Evolutionary conservation across 1,140 invertebrate species (phyloP), one percentile per base, ranked within the genome.

Genomic region (Ceratosolen fusciceps): DNA sequence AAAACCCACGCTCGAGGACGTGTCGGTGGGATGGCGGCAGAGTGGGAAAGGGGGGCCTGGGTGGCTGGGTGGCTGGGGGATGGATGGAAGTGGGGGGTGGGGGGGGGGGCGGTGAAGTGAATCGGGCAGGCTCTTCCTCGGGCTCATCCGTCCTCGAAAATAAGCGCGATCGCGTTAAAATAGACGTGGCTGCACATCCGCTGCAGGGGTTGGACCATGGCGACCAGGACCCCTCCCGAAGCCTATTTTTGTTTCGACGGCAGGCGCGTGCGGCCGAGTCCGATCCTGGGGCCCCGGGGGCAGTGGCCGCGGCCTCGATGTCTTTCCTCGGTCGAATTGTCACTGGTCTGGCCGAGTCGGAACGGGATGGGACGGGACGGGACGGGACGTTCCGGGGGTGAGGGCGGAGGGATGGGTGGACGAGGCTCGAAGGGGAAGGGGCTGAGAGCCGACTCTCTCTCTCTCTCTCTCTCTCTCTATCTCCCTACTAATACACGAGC

Each of bases 241-340:
- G 49, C 52, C 86, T 87, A 87, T 86, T 87, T 87, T 85, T 85
- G 83, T 86, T 82, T 39, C 65, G 74, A 29, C 26, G 39, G 43
- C 49, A 16, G 60, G 16, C 29, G 58, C 29, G 26, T 34, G 29
- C 14, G 26, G 10, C 3, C 1, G 31, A 16, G 76, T 49, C 68
- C 68, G 39, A 72, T 62, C 76, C 29, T 71, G 39, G 24, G 1
- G 21, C 5, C 43, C 1, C 31, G 31, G 49, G 78, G 78, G 71
- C 78, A 79, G 60, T 79, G 72, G 71, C 78, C 78, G 58, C 43
- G 54, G 29, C 16, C 37, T 52, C 12, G 14, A 29, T 3, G 24
- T 9, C 39, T 19, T 26, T 5, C 16, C 67, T 24, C 10, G 19
- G 67, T 26, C n/a, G 67, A 47, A 29, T 47, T 26, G 49, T 52